Base-by-base conservation (phyloP, 2,888 invertebrate species). In the Sminthurides aquaticus region DNA sequence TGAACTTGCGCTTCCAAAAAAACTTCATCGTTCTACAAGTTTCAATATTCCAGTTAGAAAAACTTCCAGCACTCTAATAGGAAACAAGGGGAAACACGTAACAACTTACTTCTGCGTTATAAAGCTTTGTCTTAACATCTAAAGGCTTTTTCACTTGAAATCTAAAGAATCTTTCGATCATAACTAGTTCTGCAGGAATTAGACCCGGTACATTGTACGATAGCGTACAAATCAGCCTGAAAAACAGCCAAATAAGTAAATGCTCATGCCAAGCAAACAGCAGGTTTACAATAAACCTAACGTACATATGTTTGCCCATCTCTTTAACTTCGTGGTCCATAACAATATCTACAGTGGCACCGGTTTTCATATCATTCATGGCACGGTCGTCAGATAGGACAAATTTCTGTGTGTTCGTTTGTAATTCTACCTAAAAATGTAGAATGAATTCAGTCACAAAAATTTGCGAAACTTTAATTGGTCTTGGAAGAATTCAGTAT, bases 291-390 rank as follows among this genome's bases (percentile, higher is more conserved):
- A 8, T 18, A 15, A 20, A 8, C 3, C 20, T 60, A 24, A 22
- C n/a, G 3, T 81, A 91, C 90, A 98, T 96, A 78, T 99, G 98
- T 56, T 94, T 92, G 52, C 98, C 98, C 74, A 95, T 87, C 81
- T 99, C 98, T 80, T 97, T 98, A n/a, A 99, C 96, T 84, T 99
- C 98, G 81, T 99, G 96, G 77, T 94, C 91, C 76, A 98, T 94
- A 43, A 98, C 91, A 80, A 95, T 90, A 80, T 96, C 94, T 20
- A 96, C 84, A 15, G 92, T 95, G 77, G 89, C 87, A 75, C 91
- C 90, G 0, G 92, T 87, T 57, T 80, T 79, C 67, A 87, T 79
- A 74, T 83, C 81, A 28, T 79, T 78, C 57, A 80, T 77, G 71
- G 79, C 75, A 75, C 87, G 86, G 75, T 85, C 85, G 72, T 88